Base-by-base conservation (phyloP, 2,113 vertebrate genomes). In the Panurus biarmicus region DNA sequence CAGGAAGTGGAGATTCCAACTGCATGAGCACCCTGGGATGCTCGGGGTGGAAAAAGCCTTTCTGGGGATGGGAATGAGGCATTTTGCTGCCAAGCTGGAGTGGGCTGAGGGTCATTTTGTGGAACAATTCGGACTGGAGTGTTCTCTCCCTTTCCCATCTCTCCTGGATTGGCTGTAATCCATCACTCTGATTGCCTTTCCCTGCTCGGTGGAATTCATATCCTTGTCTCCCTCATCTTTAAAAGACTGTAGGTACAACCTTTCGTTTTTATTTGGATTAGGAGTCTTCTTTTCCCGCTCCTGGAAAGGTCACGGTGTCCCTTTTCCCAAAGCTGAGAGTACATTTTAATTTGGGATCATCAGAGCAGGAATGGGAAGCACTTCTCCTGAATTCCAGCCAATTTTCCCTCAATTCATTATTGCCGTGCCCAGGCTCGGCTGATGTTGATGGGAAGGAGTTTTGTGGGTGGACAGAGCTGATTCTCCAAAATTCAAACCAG, bases 151-250 rank as follows among this genome's bases (percentile, higher is more conserved):
- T 90, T 78, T 71, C 83, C 84, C 36, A 15, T 57, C 77, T 62
- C 79, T 54, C 10, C 64, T 25, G 69, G 56, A 19, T 3, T 78
- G 81, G 83, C 77, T 72, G 51, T 12, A 75, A 85, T 94, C 84
- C 86, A 91, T 96, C 94, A 69, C 38, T 40, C 36, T 56, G 62
- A 90, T 80, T 93, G 87, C 80, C 40, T 78, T 54, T 64, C 80
- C 80, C 78, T 76, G 84, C 45, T 36, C 86, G 87, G 12, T 13
- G 87, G 76, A 18, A 93, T 94, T 93, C 40, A 89, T 89, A 8
- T 24, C 57, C 89, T 36, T 61, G 69, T 86, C 69, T 75, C 65
- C 24, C 40, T 80, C 64, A 5, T 14, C 14, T 71, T 91, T 74
- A 44, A 75, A 65, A 40, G 45, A 53, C 5, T 77, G 57, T 57